Percentiles rank a stretch among this genome's conserved stretches.
These are phyloP conservation scores for Stegostoma tigrinum DNA, from an alignment of 2,113 vertebrate genomes.

Conservation along the genomic window DNA sequence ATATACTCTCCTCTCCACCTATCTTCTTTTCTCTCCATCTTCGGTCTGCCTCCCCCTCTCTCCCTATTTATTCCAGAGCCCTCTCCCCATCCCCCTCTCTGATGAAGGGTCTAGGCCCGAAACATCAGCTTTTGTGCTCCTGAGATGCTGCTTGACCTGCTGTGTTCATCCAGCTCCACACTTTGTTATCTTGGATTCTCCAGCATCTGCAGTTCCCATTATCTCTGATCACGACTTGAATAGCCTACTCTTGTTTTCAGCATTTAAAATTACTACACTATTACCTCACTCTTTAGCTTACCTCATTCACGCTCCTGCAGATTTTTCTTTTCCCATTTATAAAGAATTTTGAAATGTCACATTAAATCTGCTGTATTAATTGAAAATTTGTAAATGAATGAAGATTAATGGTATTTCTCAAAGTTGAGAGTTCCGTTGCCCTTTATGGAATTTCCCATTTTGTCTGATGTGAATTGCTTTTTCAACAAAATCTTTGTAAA, in stretches of 20 bases:
- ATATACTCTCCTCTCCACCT: too few relatives aligned
- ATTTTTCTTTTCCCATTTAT: background rate
- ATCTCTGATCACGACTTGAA: too few relatives aligned
- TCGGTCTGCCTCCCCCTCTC: too few relatives aligned
- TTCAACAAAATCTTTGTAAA: background rate
- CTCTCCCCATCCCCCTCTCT: too few relatives aligned
- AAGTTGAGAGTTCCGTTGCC: background rate
- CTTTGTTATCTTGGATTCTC: too few relatives aligned
- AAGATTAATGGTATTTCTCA: conserved; percentile 4
- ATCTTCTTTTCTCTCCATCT: too few relatives aligned
- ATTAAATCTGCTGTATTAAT: background rate
- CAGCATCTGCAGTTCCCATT: too few relatives aligned
- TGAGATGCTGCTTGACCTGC: too few relatives aligned
- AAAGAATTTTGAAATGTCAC: background rate
- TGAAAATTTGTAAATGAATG: background rate
- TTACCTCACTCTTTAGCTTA: background rate
- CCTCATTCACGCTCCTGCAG: background rate
- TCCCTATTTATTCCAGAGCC: too few relatives aligned
- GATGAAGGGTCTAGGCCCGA: too few relatives aligned
- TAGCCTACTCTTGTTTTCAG: background rate
- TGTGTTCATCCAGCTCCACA: too few relatives aligned
- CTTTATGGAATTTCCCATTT: background rate
- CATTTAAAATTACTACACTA: background rate
- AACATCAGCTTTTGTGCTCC: too few relatives aligned
- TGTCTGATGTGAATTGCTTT: background rate